Evolutionary conservation across 2,797 vertebrate genomes (phyloP), one percentile per base, ranked within the genome.

Genomic region (Crenuchus spilurus): DNA sequence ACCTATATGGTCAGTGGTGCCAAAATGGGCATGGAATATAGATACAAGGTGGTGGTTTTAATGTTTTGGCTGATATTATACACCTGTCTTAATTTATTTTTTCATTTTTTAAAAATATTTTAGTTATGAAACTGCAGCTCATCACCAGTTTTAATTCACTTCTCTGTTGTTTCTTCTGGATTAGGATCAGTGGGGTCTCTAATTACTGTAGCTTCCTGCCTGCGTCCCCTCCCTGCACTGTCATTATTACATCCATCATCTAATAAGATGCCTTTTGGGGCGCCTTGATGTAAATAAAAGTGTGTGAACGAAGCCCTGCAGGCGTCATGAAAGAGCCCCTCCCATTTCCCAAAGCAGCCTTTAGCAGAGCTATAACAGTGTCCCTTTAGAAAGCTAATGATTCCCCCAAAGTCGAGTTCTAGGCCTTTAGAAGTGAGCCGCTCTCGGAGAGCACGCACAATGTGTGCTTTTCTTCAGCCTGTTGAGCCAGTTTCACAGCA

Each of bases 321-420:
- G 57, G 26, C 49, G 33, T 42, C 9, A 6, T 63, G 30, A 68
- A 39, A 46, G 16, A 75, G 35, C 37, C 18, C 30, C 28, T 22
- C 37, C 6, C 31, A 20, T 28, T 30, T 62, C 14, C 51, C 58
- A 35, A 22, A 70, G 16, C 49, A n/a, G 33, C 54, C 37, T 67
- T n/a, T 58, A 55, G 6, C 4, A 26, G 26, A 7, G n/a, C 20
- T 39, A 54, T 61, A 31, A 75, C 39, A 67, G 42, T 55, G 28
- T 62, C 82, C 84, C 65, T 83, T 61, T 80, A 84, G 79, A 80
- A 77, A 35, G 24, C 86, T 86, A 88, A 90, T 88, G 82, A 90
- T 89, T 84, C 89, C 83, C 85, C 55, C 70, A 58, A 82, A 82
- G 77, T 79, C 8, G 72, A 70, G 82, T 76, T 74, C 81, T 35